Evolutionary conservation across 1,140 invertebrate species (phyloP), one percentile per base, ranked within the genome.

Genomic region (Atta colombica): DNA sequence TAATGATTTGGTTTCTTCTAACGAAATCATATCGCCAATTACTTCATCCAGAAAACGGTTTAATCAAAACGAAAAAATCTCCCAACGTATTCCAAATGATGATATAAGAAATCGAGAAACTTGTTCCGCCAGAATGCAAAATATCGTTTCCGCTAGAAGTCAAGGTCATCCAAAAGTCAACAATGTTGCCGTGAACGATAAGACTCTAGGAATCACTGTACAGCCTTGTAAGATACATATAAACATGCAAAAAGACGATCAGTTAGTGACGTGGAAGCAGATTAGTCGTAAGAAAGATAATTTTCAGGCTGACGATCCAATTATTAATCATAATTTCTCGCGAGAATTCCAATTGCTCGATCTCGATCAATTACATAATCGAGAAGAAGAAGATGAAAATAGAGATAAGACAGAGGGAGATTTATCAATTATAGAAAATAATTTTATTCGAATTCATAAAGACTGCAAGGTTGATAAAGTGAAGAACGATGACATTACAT

Each of bases 211-310:
- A 14, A 77, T 95, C 51, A 94, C 87, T 0, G 93, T 95, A 8
- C 92, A 92, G 28, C 89, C 92, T 3, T 91, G 89, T 35, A 89
- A 21, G 0, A 88, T 89, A 58, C 49, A 69, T 25, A 66, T 16
- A 12, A 45, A 85, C 16, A 18, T 3, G 31, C 77, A 25, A 53
- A 74, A 25, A 0, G 68, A 85, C 1, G 68, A 69, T 18, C 80
- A 87, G 18, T 90, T 91, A 8, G 87, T 92, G 0, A 94, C 93
- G 0, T 95, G 95, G 95, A 95, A 94, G 60, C 92, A 93, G 82
- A 93, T 94, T 21, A 55, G 71, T 18, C 72, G 81, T 5, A 81
- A 90, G 4, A 90, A 71, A 66, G 51, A 12, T 53, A 35, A 28
- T 45, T 51, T 18, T 71, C 68, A 61, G 1, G 6, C n/a, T 25